Conservation (phyloP, 1,140 invertebrate genomes). For the Dermatophagoides farinae region DNA sequence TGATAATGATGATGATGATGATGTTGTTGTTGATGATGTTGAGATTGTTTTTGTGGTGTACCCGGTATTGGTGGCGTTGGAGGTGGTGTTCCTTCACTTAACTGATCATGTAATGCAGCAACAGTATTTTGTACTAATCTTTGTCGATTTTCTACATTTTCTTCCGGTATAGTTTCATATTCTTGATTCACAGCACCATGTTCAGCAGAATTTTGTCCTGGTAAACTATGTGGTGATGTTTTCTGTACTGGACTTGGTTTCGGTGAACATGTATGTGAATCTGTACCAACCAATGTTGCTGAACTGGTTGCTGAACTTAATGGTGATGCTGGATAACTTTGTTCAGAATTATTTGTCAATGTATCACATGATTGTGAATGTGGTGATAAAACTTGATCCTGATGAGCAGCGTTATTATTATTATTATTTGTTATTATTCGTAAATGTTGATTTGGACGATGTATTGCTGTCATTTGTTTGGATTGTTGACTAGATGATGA, state of each 20-base stretch:
- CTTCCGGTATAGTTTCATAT: not conserved
- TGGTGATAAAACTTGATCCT: conserved; percentile 24
- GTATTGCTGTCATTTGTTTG: not conserved
- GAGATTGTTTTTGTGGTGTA: conserved; percentile 5
- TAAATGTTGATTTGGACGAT: too few relatives aligned
- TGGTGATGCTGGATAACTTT: conserved; percentile 42
- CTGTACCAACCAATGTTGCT: conserved; percentile 36
- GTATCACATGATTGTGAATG: conserved; percentile 41
- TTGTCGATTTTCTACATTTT: conserved; percentile 1
- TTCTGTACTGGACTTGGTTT: conserved; percentile 15
- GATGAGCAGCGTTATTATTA: conserved; percentile 6
- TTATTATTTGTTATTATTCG: not conserved
- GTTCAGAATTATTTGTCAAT: conserved; percentile 13
- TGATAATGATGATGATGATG: too few relatives aligned
- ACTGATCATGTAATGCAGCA: not conserved
- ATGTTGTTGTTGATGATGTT: not conserved
- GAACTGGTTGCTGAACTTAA: conserved; percentile 36
- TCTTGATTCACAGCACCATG: not conserved
- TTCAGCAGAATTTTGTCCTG: not conserved
- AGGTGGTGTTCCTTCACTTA: conserved; percentile 15
- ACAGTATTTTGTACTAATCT: not conserved
- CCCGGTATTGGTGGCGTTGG: conserved; percentile 15
- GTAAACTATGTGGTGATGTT: conserved; percentile 1
- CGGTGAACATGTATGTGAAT: conserved; percentile 17
- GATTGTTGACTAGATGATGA: not conserved